Percentiles rank a stretch among this genome's conserved stretches.
Conservation (phyloP, 2,888 invertebrate genomes). For the Malthinus flaveolus region DNA sequence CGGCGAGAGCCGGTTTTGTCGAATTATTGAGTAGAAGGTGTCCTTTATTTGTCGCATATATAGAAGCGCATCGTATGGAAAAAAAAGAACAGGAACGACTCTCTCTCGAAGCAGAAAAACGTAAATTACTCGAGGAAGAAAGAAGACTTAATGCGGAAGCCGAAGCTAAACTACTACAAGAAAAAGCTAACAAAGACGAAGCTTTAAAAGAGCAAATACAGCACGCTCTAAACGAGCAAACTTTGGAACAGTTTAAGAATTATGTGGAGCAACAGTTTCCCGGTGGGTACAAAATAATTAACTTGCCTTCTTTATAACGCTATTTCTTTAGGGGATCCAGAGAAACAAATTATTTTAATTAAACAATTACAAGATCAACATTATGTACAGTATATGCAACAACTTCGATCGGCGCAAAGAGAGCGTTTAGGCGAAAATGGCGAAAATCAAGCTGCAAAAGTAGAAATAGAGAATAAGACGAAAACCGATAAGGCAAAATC, state of each 20-base stretch:
- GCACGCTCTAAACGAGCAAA: slow-evolving; percentile 94
- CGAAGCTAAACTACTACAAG: slow-evolving; percentile 66
- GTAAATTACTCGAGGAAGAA: slow-evolving; percentile 60
- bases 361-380: slow-evolving; percentile 97
- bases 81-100: slow-evolving; percentile 75
- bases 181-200: slow-evolving; percentile 65
- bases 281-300: slow-evolving; percentile 43
- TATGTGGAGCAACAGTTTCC: slow-evolving; percentile 95
- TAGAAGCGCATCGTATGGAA: slow-evolving; percentile 90
- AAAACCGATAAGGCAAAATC: slow-evolving; percentile 8
- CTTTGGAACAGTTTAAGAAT: slow-evolving; percentile 83
- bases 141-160: slow-evolving; percentile 64
- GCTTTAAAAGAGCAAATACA: slow-evolving; percentile 82
- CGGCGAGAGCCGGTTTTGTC: slow-evolving; percentile 92
- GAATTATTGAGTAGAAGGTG: slow-evolving; percentile 84
- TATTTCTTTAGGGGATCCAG: slow-evolving; percentile 63
- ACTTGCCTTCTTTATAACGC: not conserved
- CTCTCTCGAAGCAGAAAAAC: slow-evolving; percentile 62
- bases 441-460: not conserved
- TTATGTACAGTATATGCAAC: slow-evolving; percentile 98
- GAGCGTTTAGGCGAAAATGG: slow-evolving; percentile 7
- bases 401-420: slow-evolving; percentile 65
- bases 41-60: slow-evolving; percentile 86
- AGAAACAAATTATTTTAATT: slow-evolving; percentile 91
- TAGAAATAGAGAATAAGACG: not conserved